Percentiles rank a stretch among this genome's conserved stretches.
Conservation (phyloP, 2,113 vertebrate genomes). For the Fregata magnificens region DNA sequence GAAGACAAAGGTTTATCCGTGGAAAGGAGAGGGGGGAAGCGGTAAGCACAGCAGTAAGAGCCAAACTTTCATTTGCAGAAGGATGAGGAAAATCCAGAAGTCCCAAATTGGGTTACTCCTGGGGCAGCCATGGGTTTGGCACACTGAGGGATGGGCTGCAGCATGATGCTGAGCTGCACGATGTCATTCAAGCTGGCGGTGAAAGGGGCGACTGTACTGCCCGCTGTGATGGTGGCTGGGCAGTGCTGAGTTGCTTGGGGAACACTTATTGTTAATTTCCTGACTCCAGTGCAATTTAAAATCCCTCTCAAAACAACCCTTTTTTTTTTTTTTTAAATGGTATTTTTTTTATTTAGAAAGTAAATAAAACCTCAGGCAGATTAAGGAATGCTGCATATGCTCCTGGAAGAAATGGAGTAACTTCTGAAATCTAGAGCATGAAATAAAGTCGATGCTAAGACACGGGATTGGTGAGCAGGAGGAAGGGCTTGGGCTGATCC, state of each 20-base stretch:
- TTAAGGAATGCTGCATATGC: background rate
- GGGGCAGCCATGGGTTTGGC: background rate
- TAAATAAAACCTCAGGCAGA: background rate
- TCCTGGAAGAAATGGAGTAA: background rate
- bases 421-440: background rate
- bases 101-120: background rate
- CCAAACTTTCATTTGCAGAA: background rate
- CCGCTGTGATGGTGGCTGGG: background rate
- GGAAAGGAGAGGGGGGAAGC: background rate
- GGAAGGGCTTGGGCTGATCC: background rate
- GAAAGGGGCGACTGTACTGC: background rate
- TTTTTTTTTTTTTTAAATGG: background rate
- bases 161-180: fast-evolving
- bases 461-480: background rate
- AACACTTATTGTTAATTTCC: background rate
- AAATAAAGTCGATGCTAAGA: background rate
- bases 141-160: background rate
- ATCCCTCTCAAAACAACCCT: background rate
- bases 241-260: background rate
- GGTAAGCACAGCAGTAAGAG: background rate
- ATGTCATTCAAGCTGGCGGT: background rate
- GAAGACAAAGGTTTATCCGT: background rate
- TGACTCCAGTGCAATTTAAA: background rate
- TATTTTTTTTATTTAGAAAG: background rate
- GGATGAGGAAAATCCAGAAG: background rate